Base-by-base conservation (phyloP, 92 coral and sea anemone genomes). In the Porites lobata region DNA sequence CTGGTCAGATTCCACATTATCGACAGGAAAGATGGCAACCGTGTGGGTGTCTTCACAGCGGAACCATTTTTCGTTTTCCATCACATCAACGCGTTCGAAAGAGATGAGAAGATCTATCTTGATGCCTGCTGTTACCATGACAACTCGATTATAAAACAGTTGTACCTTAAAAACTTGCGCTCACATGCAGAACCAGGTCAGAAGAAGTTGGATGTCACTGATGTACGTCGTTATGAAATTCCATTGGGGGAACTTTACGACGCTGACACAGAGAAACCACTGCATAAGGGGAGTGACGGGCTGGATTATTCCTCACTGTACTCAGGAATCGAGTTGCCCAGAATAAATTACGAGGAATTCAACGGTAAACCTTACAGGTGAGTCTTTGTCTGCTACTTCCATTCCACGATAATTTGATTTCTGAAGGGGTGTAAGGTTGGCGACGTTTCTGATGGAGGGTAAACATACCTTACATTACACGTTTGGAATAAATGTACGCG, bases 41-140 rank as follows among this genome's bases (percentile, higher is more conserved):
- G 53, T 24, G 77, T 92, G 47, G 90, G 90, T 47, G 77, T 72
- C 76, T 87, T 88, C 77, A 84, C 92, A 24, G 91, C 93, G 9
- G 90, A 89, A 21, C 94, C 95, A 7, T 88, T 94, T 68, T 95
- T 95, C 57, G 71, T 82, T 47, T 95, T 95, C 69, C 98, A 95
- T 81, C 95, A 89, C 72, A 81, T 94, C 52, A 95, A 95, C 73
- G 96, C 96, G 10, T 94, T 86, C 85, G 98, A 95, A 70, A 74
- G 82, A 29, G 88, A 87, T 19, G 90, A 75, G 2, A 81, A 87
- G 50, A 94, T 95, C 32, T 85, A 89, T 47, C 72, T 95, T 1
- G 96, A 95, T 59, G 75, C 92, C n/a, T 93, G 94, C 72, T 93
- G 93, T 7, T 95, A 91, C 88, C 58, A 84, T 0, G 92, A 95